phyloP scores from a whole-genome alignment of 2,888 invertebrate genomes.

The Schrankia costaestrigalis region DNA sequence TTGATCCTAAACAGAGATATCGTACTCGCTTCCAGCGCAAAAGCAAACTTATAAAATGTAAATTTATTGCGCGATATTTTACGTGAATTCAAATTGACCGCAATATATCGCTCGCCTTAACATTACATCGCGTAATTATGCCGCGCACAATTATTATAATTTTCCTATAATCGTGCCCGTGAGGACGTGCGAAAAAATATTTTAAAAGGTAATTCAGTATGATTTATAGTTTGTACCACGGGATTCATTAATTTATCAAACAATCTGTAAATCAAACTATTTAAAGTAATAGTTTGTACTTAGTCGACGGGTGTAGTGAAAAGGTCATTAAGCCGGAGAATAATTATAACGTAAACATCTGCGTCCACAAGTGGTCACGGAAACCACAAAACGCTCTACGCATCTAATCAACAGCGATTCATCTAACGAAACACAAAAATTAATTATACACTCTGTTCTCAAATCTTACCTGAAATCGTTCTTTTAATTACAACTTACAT shows the following conservation, averaged over 20 bases:
- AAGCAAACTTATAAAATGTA: slow-evolving; percentile 74
- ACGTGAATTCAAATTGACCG: slow-evolving; percentile 76
- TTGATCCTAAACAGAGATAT: slow-evolving; percentile 74
- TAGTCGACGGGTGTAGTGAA: slow-evolving; percentile 48
- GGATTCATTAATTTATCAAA: slow-evolving; percentile 53
- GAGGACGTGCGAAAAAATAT: slow-evolving; percentile 78
- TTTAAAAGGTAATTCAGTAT: slow-evolving; percentile 60
- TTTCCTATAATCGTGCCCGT: slow-evolving; percentile 74
- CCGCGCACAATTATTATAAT: slow-evolving; percentile 77
- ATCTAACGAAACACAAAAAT: slow-evolving; percentile 73
- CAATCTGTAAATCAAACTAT: slow-evolving; percentile 34
- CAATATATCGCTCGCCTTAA: slow-evolving; percentile 66
- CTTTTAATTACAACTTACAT: slow-evolving; percentile 71
- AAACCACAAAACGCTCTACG: slow-evolving; percentile 46
- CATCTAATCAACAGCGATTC: slow-evolving; percentile 75
- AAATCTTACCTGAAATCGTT: slow-evolving; percentile 69
- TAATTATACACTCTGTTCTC: slow-evolving; percentile 72
- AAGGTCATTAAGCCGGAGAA: slow-evolving; percentile 63
- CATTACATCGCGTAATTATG: slow-evolving; percentile 75
- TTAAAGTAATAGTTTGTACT: slow-evolving; percentile 33
- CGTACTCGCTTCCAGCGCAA: slow-evolving; percentile 55
- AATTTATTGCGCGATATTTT: slow-evolving; percentile 78
- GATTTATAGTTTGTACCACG: slow-evolving; percentile 62
- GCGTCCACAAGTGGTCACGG: slow-evolving; percentile 62
- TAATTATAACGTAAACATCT: slow-evolving; percentile 75